These are phyloP conservation scores for Perccottus glenii DNA, from an alignment of 2,113 vertebrate genomes.

Conservation along the genomic window DNA sequence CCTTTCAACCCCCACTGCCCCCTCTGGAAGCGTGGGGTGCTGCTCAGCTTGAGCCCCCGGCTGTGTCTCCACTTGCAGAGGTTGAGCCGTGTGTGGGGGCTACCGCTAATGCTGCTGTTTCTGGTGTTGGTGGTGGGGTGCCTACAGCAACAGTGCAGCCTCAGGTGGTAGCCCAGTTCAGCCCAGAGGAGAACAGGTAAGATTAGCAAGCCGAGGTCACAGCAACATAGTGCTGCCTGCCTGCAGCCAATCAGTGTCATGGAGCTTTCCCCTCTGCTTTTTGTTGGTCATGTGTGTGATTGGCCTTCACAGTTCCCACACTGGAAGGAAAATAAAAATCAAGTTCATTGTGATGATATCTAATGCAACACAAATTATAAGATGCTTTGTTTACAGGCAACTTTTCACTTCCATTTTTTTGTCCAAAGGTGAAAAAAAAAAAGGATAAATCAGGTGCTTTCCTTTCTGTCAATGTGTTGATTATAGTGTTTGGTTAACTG, in stretches of 20 bases:
- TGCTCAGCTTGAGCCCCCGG: conserved; percentile 62
- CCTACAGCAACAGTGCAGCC: conserved; percentile 79
- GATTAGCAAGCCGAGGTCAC: conserved; percentile 67
- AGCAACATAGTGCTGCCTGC: conserved; percentile 65
- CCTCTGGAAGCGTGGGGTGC: conserved; percentile 80
- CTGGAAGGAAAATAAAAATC: not conserved
- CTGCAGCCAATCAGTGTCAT: conserved; percentile 74
- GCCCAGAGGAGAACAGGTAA: conserved; percentile 91
- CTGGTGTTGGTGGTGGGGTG: conserved; percentile 63
- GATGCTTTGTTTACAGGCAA: conserved; percentile 34
- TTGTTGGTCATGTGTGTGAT: conserved; percentile 49
- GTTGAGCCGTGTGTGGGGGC: conserved; percentile 69
- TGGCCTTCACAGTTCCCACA: conserved; percentile 21
- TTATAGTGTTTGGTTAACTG: conserved; percentile 11
- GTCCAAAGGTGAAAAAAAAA: too few species aligned
- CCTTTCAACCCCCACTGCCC: conserved; percentile 90
- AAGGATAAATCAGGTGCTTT: conserved; percentile 9
- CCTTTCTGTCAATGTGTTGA: conserved; percentile 20
- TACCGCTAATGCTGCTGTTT: conserved; percentile 64
- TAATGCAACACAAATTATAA: conserved; percentile 18
- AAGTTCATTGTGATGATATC: conserved; percentile 1
- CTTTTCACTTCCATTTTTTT: conserved; percentile 13
- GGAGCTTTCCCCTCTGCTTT: conserved; percentile 42
- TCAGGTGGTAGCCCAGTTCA: conserved; percentile 74
- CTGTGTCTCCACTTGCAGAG: conserved; percentile 76